Evolutionary conservation across 1,140 invertebrate species (phyloP).

Genomic region (Globodera ellingtonae): DNA sequence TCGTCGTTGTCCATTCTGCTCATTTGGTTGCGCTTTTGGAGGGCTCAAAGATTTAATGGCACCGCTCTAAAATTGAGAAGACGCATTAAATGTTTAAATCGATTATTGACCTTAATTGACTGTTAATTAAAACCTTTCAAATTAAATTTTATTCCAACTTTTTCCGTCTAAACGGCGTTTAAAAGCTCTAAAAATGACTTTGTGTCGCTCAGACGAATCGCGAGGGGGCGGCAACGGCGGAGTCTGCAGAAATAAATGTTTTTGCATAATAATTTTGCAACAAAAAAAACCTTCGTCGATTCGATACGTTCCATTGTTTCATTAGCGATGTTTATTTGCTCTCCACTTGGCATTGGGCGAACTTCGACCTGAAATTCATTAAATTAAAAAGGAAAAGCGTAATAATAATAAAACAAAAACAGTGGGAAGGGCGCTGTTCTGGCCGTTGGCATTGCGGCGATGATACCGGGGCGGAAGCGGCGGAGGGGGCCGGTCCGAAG

Average conservation of each 20-base stretch:
- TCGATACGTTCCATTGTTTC: not conserved
- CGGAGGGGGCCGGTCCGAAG: constrained; percentile 36
- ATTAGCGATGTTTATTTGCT: not conserved
- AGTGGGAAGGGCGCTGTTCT: constrained; percentile 7
- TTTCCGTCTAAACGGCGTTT: too few species aligned
- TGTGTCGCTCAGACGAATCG: not conserved
- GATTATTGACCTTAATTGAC: too few species aligned
- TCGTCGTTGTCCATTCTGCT: not conserved
- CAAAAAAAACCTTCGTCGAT: not conserved
- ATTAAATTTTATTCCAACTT: too few species aligned
- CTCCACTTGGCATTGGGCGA: constrained; percentile 28
- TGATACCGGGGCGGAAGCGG: constrained; percentile 39
- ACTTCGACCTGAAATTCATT: constrained; percentile 47
- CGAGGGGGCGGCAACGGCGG: not conserved
- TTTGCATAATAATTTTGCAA: not conserved
- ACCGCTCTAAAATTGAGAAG: too few species aligned
- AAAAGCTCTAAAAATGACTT: not conserved
- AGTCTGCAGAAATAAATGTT: not conserved
- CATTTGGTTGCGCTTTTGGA: not conserved
- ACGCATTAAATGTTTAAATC: too few species aligned
- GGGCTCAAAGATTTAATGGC: too few species aligned
- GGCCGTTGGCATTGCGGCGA: constrained; percentile 9
- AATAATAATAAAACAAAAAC: constrained; percentile 1
- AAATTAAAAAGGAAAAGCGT: not conserved
- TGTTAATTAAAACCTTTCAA: too few species aligned